Conservation (phyloP, 2,888 invertebrate genomes). For the Petrophora chlorosata region DNA sequence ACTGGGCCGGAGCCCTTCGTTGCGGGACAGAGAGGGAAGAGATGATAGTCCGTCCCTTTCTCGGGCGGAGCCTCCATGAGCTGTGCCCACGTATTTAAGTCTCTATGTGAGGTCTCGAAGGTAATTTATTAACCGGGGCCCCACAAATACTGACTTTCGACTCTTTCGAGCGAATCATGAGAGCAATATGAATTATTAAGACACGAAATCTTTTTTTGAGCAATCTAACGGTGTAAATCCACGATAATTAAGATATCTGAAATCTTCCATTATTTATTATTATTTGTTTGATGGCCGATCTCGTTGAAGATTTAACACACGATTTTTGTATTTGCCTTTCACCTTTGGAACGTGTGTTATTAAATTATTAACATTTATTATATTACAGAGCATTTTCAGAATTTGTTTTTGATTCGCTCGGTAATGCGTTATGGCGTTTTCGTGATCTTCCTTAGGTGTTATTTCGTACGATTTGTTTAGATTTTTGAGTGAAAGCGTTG, state of each 20-base stretch:
- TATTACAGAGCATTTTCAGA: slow-evolving; percentile 41
- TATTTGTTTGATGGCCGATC: slow-evolving; percentile 44
- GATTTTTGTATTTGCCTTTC: slow-evolving; percentile 35
- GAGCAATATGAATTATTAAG: slow-evolving; percentile 68
- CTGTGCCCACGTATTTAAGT: slow-evolving; percentile 70
- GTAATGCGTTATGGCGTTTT: slow-evolving; percentile 59
- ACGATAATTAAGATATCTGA: slow-evolving; percentile 67
- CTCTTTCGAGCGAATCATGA: slow-evolving; percentile 57
- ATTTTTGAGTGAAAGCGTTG: slow-evolving; percentile 34
- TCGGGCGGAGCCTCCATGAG: slow-evolving; percentile 66
- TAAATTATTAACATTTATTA: slow-evolving; percentile 21
- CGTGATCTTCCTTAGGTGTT: slow-evolving; percentile 52
- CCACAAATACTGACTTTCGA: slow-evolving; percentile 65
- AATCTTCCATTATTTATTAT: slow-evolving; percentile 51
- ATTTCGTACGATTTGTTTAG: slow-evolving; percentile 26
- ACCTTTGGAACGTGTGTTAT: slow-evolving; percentile 38
- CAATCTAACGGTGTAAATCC: slow-evolving; percentile 55
- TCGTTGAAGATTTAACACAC: slow-evolving; percentile 43
- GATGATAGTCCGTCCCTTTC: slow-evolving; percentile 45
- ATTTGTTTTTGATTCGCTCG: slow-evolving; percentile 52
- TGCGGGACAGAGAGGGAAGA: slow-evolving; percentile 34
- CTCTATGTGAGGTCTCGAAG: slow-evolving; percentile 75
- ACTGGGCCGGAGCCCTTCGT: slow-evolving; percentile 11
- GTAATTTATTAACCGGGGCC: slow-evolving; percentile 76
- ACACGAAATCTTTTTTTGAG: slow-evolving; percentile 38